phyloP scores from a whole-genome alignment of 2,113 vertebrate genomes.

The Neolamprologus cancellatus region DNA sequence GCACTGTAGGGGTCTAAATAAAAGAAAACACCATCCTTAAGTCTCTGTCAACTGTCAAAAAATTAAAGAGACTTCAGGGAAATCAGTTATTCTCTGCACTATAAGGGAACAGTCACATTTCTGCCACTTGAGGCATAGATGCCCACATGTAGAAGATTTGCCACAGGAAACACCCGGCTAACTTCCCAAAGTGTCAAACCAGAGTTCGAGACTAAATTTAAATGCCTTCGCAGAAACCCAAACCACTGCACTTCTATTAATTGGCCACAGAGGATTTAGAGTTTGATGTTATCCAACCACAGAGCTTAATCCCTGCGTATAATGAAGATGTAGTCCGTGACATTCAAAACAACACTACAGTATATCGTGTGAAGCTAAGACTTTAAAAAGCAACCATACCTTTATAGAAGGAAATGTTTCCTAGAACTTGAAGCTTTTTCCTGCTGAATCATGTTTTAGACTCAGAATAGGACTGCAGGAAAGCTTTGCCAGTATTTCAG shows the following conservation, averaged over 20 bases:
- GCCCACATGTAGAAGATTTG: not conserved
- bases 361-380: not conserved
- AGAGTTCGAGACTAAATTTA: not conserved
- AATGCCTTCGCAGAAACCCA: not conserved
- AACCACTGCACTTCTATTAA: slow-evolving; percentile 16
- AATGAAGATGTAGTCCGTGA: slow-evolving; percentile 19
- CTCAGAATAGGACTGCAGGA: not conserved
- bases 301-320: not conserved
- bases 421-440: not conserved
- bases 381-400: not conserved
- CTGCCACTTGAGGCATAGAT: not conserved
- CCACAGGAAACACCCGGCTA: not conserved
- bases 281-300: slow-evolving; percentile 13
- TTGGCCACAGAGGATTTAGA: slow-evolving; percentile 40
- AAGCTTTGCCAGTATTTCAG: not conserved
- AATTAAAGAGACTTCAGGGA: not conserved
- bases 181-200: slow-evolving; percentile 27
- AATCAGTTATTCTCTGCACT: not conserved
- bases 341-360: slow-evolving; percentile 16
- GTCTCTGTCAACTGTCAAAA: not conserved
- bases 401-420: not conserved
- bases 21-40: not conserved
- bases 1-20: not conserved
- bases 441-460: not conserved
- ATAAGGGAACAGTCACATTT: not conserved